Evolutionary conservation across 1,140 invertebrate genomes (phyloP).

Genomic region (Lepidurus packardi): DNA sequence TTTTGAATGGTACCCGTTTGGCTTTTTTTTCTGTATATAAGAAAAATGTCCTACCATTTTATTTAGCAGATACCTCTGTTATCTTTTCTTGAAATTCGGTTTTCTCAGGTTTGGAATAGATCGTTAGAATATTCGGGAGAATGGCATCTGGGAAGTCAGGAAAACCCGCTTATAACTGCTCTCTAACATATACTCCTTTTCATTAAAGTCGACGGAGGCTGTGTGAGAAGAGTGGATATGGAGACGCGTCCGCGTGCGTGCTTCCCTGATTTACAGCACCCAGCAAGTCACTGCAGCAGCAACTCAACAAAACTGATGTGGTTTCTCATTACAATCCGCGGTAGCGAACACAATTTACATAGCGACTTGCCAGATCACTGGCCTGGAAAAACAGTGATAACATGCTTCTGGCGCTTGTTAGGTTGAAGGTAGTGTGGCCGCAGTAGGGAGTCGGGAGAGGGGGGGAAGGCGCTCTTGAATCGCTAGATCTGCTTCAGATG

Average conservation of each 20-base stretch:
- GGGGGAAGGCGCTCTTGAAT: neutral
- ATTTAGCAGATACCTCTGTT: no score
- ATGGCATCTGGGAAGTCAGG: no score
- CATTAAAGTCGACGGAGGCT: neutral
- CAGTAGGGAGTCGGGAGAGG: neutral
- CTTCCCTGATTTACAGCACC: constrained; percentile 12
- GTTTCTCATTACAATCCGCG: neutral
- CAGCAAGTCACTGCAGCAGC: neutral
- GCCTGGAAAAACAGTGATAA: constrained; percentile 19
- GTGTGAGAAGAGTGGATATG: neutral
- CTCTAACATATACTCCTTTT: neutral
- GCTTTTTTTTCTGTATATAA: no score
- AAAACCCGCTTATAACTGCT: neutral
- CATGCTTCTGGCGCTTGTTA: constrained; percentile 5
- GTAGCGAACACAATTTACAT: constrained; percentile 7
- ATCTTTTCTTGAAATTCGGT: no score
- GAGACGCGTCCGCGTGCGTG: neutral
- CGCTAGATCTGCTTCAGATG: neutral
- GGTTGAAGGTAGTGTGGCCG: neutral
- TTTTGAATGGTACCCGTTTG: no score
- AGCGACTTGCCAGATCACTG: constrained; percentile 16
- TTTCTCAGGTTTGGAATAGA: no score
- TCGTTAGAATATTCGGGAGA: no score
- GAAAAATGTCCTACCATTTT: no score
- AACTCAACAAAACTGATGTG: constrained; percentile 10